A percentile compares a stretch with the other conserved stretches of the same genome.
phyloP scores from a whole-genome alignment of 2,797 vertebrate species.

The Lithobates pipiens region DNA sequence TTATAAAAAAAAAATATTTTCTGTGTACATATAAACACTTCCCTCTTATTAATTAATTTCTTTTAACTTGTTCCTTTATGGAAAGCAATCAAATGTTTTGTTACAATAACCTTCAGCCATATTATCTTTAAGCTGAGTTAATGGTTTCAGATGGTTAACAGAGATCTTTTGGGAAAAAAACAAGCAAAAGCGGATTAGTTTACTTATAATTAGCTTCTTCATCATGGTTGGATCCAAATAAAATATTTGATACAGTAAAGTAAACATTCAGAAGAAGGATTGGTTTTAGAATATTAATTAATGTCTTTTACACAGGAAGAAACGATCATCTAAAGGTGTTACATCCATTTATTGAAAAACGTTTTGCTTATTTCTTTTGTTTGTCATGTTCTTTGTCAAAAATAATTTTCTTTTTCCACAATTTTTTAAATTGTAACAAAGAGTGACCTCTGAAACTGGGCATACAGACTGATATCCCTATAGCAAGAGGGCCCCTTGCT shows the following conservation, averaged over 20 bases:
- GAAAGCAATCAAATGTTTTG: conserved; percentile 18
- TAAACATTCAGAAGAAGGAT: conserved; percentile 15
- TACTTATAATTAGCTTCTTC: conserved; percentile 58
- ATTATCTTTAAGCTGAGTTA: conserved; percentile 58
- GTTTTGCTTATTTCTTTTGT: conserved; percentile 7
- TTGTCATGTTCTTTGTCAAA: conserved; percentile 9
- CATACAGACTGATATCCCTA: background rate
- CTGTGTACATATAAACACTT: background rate
- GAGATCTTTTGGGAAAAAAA: conserved; percentile 47
- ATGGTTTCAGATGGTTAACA: conserved; percentile 60
- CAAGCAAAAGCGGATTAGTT: conserved; percentile 52
- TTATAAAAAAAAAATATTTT: background rate
- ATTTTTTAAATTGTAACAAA: background rate
- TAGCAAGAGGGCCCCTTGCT: background rate
- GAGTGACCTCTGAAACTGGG: background rate
- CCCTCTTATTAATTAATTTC: background rate
- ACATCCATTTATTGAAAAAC: background rate
- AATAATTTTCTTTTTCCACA: background rate
- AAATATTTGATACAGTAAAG: conserved; percentile 51
- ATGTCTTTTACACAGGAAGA: conserved; percentile 2
- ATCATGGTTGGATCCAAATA: conserved; percentile 40
- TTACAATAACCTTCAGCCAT: conserved; percentile 55
- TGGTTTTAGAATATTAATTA: conserved; percentile 40
- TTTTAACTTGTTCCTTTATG: conserved; percentile 12
- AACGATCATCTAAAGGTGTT: conserved; percentile 13